Evolutionary conservation across 2,888 invertebrate genomes (phyloP).

Genomic region (Lasioglossum malachurum): DNA sequence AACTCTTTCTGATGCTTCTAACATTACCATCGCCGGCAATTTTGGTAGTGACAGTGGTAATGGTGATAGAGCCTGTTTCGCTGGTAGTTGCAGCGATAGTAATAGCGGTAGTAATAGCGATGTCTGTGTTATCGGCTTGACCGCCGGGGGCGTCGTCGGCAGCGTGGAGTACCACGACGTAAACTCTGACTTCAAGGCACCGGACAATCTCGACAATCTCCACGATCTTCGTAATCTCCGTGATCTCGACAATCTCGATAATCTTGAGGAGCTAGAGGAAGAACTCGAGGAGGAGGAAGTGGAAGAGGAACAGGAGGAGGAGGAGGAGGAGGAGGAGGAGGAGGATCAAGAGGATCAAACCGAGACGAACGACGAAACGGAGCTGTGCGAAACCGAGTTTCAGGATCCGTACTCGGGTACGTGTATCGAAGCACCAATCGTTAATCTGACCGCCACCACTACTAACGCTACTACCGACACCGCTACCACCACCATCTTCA

Average conservation of each 20-base stretch:
- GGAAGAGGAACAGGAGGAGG: background rate
- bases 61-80: constrained; percentile 52
- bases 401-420: constrained; percentile 30
- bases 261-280: background rate
- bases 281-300: background rate
- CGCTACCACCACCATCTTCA: constrained; percentile 31
- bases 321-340: constrained; percentile 3
- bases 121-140: constrained; percentile 60
- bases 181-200: constrained; percentile 48
- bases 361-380: constrained; percentile 12
- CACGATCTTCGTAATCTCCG: background rate
- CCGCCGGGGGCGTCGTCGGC: constrained; percentile 63
- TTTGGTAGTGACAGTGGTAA: constrained; percentile 57
- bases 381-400: constrained; percentile 24
- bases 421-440: constrained; percentile 50
- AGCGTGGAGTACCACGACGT: constrained; percentile 53
- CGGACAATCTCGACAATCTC: constrained; percentile 50
- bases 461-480: constrained; percentile 20
- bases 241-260: background rate
- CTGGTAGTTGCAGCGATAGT: constrained; percentile 37
- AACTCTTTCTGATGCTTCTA: constrained; percentile 48
- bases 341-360: constrained; percentile 4
- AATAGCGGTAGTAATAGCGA: constrained; percentile 42
- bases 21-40: constrained; percentile 44
- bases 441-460: constrained; percentile 35